Percentiles rank a stretch among this genome's conserved stretches.
phyloP scores from a whole-genome alignment of 2,888 invertebrate species.

The Diabrotica balteata region DNA sequence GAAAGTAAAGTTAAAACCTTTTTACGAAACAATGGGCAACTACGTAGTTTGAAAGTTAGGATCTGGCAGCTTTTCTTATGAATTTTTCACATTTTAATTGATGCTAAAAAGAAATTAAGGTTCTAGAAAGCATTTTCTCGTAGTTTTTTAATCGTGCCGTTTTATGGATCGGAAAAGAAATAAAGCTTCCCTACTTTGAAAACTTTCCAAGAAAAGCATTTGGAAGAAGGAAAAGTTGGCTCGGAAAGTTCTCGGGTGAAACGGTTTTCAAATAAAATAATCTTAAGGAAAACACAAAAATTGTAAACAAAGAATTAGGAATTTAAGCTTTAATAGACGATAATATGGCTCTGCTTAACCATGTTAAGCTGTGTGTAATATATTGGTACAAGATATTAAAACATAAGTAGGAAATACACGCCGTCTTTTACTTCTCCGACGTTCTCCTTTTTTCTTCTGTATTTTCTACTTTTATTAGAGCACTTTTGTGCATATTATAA shows the following conservation, averaged over 20 bases:
- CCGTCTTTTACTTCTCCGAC: too few relatives aligned
- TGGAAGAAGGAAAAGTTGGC: slow-evolving; percentile 4
- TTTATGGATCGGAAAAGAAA: slow-evolving; percentile 35
- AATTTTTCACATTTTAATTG: slow-evolving; percentile 29
- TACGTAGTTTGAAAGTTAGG: slow-evolving; percentile 9
- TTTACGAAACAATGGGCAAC: neutral
- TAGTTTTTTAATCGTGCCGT: slow-evolving; percentile 30
- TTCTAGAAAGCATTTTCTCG: slow-evolving; percentile 24
- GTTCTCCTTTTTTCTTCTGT: too few relatives aligned
- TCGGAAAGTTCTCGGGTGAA: slow-evolving; percentile 2
- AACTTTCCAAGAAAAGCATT: slow-evolving; percentile 27
- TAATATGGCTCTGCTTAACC: too few relatives aligned
- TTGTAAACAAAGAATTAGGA: slow-evolving; percentile 5
- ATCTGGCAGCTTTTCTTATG: slow-evolving; percentile 18
- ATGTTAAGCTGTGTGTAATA: too few relatives aligned
- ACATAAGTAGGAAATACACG: too few relatives aligned
- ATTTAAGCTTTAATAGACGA: too few relatives aligned
- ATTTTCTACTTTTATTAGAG: too few relatives aligned
- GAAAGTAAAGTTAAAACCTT: neutral
- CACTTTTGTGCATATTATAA: too few relatives aligned
- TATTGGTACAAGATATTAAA: too few relatives aligned
- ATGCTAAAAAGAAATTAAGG: slow-evolving; percentile 29
- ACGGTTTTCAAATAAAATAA: slow-evolving; percentile 2
- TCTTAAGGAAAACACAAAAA: neutral
- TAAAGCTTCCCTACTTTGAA: slow-evolving; percentile 29